Conservation (phyloP, 2,113 vertebrate species). For the Mesitornis unicolor region DNA sequence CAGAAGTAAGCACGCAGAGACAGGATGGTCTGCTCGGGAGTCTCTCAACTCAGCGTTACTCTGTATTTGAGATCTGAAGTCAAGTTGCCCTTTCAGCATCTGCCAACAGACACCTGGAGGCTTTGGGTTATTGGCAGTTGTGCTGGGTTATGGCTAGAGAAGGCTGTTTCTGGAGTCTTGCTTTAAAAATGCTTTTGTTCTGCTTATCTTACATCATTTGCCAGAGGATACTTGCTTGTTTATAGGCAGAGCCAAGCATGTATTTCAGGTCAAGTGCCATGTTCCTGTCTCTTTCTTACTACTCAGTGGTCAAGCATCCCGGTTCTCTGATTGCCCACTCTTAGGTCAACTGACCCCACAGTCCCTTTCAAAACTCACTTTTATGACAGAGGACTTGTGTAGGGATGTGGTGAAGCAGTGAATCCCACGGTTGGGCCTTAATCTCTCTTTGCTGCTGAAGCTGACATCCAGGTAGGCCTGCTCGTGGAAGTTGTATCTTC, state of each 20-base stretch:
- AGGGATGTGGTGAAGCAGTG: neutral
- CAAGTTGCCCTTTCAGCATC: neutral
- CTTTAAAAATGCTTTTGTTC: neutral
- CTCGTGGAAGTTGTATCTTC: neutral
- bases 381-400: neutral
- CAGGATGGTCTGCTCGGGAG: neutral
- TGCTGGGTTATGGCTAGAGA: neutral
- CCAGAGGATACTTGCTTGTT: neutral
- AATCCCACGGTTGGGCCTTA: neutral
- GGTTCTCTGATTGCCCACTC: neutral
- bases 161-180: neutral
- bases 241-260: neutral
- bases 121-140: neutral
- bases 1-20: rapidly evolving
- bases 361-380: neutral
- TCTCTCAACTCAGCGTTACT: neutral
- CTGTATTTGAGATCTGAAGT: neutral
- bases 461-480: neutral
- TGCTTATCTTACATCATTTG: neutral
- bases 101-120: neutral
- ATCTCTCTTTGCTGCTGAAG: neutral
- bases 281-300: neutral
- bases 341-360: neutral
- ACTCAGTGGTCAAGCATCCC: neutral
- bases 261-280: neutral